These are phyloP conservation scores for Proterorhinus semilunaris DNA, from an alignment of 2,113 vertebrate genomes.

Conservation along the genomic window DNA sequence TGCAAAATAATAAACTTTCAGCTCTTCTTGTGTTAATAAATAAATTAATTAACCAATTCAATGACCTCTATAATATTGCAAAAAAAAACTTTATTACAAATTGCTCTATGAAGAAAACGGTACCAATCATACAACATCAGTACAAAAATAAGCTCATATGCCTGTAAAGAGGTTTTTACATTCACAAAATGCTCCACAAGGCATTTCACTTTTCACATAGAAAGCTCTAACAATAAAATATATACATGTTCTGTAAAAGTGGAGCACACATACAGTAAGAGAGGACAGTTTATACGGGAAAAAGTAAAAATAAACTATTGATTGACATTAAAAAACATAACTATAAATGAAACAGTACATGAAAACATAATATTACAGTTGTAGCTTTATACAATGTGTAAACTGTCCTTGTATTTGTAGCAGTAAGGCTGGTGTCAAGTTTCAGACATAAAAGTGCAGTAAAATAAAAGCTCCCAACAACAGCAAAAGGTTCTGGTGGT, in stretches of 20 bases:
- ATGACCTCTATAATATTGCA: neutral
- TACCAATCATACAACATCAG: conserved; percentile 45
- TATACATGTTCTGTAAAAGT: conserved; percentile 7
- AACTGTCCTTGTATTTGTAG: conserved; percentile 18
- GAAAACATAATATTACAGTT: neutral
- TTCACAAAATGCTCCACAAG: conserved; percentile 42
- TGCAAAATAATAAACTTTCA: too few species aligned
- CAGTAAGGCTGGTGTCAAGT: conserved; percentile 24
- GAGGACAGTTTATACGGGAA: conserved; percentile 18
- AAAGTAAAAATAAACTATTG: neutral
- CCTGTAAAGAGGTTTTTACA: conserved; percentile 35
- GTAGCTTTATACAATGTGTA: conserved; percentile 11
- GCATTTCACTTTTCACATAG: conserved; percentile 43
- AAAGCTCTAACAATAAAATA: conserved; percentile 27
- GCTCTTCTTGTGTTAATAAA: too few species aligned
- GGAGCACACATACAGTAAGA: conserved; percentile 8
- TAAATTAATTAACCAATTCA: neutral
- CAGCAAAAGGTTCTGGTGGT: neutral
- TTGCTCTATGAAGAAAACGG: conserved; percentile 35
- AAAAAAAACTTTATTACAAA: conserved; percentile 47
- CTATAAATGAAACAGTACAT: neutral
- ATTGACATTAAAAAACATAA: neutral
- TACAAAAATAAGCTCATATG: conserved; percentile 63
- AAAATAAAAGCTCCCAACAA: conserved; percentile 22
- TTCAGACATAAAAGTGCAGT: conserved; percentile 42